phyloP scores from a whole-genome alignment of 2,888 invertebrate species.

The Temnothorax rugatulus region DNA sequence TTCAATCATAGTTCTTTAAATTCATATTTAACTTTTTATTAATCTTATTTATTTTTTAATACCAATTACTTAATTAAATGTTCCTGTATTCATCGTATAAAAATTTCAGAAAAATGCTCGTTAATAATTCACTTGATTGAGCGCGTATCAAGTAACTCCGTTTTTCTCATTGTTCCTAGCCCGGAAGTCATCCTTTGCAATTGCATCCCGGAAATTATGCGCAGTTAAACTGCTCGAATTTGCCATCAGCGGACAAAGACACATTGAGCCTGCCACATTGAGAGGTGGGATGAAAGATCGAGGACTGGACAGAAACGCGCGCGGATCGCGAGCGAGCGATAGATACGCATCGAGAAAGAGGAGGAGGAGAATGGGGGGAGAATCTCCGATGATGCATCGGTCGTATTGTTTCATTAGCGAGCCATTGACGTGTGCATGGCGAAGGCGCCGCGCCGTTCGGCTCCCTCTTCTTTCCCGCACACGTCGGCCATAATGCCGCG shows the following conservation, averaged over 20 bases:
- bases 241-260: constrained; percentile 41
- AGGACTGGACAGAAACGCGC: constrained; percentile 26
- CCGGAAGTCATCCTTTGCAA: constrained; percentile 7
- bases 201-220: constrained; percentile 27
- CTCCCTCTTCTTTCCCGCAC: constrained; percentile 41
- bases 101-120: not conserved
- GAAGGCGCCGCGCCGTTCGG: constrained; percentile 50
- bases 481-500: constrained; percentile 54
- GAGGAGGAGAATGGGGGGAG: constrained; percentile 12
- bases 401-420: constrained; percentile 76
- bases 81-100: not conserved
- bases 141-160: not conserved
- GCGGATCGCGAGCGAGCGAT: constrained; percentile 29
- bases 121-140: constrained; percentile 2
- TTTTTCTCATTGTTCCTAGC: not conserved
- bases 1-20: too few species aligned
- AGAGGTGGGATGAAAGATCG: constrained; percentile 24
- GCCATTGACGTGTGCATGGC: constrained; percentile 69
- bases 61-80: not conserved
- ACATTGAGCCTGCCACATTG: not conserved
- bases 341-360: not conserved
- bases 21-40: too few species aligned
- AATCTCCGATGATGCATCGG: constrained; percentile 50
- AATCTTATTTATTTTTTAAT: not conserved
- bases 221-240: constrained; percentile 40